A percentile compares a stretch with the other conserved stretches of the same genome.
These are phyloP conservation scores for Diadophis punctatus DNA, from an alignment of 2,113 vertebrate species.

Conservation along the genomic window DNA sequence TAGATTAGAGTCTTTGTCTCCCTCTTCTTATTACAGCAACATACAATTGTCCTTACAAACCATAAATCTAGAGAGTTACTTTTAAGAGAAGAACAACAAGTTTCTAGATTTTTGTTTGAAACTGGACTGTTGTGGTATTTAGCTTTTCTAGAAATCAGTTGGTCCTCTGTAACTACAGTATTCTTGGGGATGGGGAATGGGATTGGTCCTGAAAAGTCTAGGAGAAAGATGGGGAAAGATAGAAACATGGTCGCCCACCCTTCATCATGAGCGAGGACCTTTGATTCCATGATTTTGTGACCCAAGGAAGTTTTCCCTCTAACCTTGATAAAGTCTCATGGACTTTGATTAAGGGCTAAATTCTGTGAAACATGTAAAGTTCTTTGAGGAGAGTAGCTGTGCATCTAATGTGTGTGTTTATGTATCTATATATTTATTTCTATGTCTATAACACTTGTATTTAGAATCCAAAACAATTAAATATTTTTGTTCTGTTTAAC, in stretches of 20 bases:
- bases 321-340: background rate
- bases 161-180: background rate
- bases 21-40: background rate
- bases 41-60: background rate
- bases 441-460: background rate
- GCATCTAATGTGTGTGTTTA: constrained; percentile 26
- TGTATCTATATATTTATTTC: background rate
- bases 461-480: constrained; percentile 18
- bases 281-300: background rate
- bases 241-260: background rate
- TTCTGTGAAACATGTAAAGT: background rate
- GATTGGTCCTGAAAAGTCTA: background rate
- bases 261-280: background rate
- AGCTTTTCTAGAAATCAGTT: background rate
- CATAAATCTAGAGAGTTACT: background rate
- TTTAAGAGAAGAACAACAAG: background rate
- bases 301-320: background rate
- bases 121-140: background rate
- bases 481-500: constrained; percentile 27
- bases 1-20: background rate
- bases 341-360: background rate
- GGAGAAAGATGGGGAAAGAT: background rate
- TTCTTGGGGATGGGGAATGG: background rate
- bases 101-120: background rate
- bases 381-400: background rate